Evolutionary conservation across 64 coral and sea anemone genomes (phyloP), one percentile per base, ranked within the genome.

Genomic region (Cladopsammia gracilis): DNA sequence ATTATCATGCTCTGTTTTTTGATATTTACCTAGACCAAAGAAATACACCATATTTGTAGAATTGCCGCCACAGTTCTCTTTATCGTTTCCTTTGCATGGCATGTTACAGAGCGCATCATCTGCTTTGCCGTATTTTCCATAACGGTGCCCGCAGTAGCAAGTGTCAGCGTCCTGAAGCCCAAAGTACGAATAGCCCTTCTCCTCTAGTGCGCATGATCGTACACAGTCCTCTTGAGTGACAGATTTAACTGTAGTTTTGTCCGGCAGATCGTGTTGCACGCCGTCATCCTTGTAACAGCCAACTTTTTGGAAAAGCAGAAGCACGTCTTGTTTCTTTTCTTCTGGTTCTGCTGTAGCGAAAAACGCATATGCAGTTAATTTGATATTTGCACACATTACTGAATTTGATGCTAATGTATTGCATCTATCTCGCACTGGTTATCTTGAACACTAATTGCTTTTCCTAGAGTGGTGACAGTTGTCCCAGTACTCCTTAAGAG

Each of bases 21-120:
- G 4, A 5, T 48, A 25, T 86, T 76, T 91, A 98, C 97, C 97
- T 62, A 98, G 54, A 26, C 97, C 97, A 89, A 96, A 98, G 76
- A 98, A 98, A 78, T 96, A 98, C 7, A 98, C 90, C 69, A 98
- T 92, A 54, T 98, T 98, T 42, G 72, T 76, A 42, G 91, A 81
- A n/a, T 96, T 96, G 10, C 97, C 97, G 48, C 97, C 97, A 26
- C 97, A 98, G 23, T 98, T 98, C 62, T 98, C 97, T 43, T 98
- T 92, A 6, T 79, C 80, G n/a, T 98, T 98, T 42, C 92, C 97
- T 43, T 90, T 89, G 49, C 97, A 98, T 7, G 88, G 76, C 88
- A 77, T 96, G 68, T 98, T 94, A 89, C 97, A 98, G 13, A 49
- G 44, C 3, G 65, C 75, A 10, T 98, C 97, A 20, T 96, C 90